These are phyloP conservation scores for Perizoma flavofasciatum DNA, from an alignment of 2,888 invertebrate genomes.

Conservation along the genomic window DNA sequence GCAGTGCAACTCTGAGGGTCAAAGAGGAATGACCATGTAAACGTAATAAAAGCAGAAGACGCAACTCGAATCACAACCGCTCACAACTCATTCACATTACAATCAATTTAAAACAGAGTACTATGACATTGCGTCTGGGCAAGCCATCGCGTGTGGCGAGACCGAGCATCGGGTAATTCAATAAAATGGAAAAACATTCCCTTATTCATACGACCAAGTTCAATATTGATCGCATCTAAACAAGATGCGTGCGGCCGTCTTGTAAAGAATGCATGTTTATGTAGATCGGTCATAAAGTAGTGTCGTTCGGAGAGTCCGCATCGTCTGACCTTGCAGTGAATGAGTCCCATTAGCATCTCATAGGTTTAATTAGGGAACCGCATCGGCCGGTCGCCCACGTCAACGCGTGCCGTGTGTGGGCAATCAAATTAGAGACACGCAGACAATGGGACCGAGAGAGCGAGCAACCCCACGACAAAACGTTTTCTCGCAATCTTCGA, in stretches of 20 bases:
- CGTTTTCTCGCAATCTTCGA: constrained; percentile 84
- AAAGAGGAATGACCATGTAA: constrained; percentile 81
- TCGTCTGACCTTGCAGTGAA: constrained; percentile 65
- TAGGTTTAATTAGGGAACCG: constrained; percentile 76
- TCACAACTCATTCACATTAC: constrained; percentile 75
- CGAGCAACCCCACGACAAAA: constrained; percentile 82
- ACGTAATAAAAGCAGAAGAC: constrained; percentile 71
- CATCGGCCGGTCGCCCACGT: constrained; percentile 66
- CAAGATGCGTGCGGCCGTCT: constrained; percentile 49
- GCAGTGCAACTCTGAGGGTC: constrained; percentile 61
- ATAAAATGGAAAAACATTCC: constrained; percentile 61
- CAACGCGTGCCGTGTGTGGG: constrained; percentile 65
- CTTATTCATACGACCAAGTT: constrained; percentile 54
- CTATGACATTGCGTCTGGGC: constrained; percentile 70
- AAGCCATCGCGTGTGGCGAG: constrained; percentile 71
- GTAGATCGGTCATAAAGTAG: constrained; percentile 52
- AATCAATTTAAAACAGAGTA: constrained; percentile 76
- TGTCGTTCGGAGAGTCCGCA: constrained; percentile 49
- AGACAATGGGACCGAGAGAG: constrained; percentile 75
- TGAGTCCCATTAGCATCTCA: constrained; percentile 71
- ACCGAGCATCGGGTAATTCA: constrained; percentile 61
- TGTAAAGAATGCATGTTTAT: constrained; percentile 55
- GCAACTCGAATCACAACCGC: constrained; percentile 75
- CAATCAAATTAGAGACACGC: constrained; percentile 77
- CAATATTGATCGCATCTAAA: constrained; percentile 62